Percentiles rank a stretch among this genome's conserved stretches.
phyloP scores from a whole-genome alignment of 2,113 vertebrate genomes.

The Myanophis thanlyinensis region DNA sequence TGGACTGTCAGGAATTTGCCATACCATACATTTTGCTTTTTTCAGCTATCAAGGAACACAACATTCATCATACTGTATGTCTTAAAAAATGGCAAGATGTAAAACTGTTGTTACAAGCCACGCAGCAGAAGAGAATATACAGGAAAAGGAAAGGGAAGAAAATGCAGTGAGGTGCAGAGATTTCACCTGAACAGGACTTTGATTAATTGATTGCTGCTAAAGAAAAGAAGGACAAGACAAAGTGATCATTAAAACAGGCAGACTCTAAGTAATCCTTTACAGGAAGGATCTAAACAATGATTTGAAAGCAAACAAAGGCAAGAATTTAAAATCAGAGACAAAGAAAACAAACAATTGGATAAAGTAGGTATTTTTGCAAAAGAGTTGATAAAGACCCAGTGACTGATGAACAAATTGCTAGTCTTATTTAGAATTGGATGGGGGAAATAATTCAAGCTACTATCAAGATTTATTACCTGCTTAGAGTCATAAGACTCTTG shows the following conservation, averaged over 20 bases:
- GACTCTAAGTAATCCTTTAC: not conserved
- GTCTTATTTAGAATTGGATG: not conserved
- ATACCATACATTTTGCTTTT: not conserved
- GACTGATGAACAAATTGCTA: not conserved
- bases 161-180: not conserved
- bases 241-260: not conserved
- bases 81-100: not conserved
- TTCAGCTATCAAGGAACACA: not conserved
- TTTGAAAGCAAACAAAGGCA: not conserved
- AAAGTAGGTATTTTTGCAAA: not conserved
- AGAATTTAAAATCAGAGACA: accelerated
- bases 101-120: not conserved
- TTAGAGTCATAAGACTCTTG: not conserved
- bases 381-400: not conserved
- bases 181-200: not conserved
- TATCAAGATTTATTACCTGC: not conserved
- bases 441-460: not conserved
- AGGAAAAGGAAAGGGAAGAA: not conserved
- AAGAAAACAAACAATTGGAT: not conserved
- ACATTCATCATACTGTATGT: not conserved
- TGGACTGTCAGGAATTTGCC: not conserved
- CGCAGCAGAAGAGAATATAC: not conserved
- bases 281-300: not conserved
- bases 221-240: not conserved
- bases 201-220: not conserved